A percentile compares a stretch with the other conserved stretches of the same genome.
phyloP scores from a whole-genome alignment of 2,797 vertebrate species.

The Smutsia gigantea region DNA sequence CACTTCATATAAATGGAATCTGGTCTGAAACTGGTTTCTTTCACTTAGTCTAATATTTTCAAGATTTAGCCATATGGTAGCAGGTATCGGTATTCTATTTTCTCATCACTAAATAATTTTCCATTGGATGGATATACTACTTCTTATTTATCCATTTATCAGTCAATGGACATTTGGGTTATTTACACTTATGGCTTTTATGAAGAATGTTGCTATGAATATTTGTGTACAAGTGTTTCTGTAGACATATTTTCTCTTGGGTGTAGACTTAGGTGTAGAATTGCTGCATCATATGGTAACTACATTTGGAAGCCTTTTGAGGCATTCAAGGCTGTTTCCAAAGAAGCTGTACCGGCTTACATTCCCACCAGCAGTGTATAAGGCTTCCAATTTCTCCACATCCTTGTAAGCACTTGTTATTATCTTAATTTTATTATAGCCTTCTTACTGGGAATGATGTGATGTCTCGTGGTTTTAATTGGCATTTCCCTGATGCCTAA shows the following conservation, averaged over 20 bases:
- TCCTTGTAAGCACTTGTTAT: background rate
- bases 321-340: background rate
- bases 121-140: background rate
- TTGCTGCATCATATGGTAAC: background rate
- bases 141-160: background rate
- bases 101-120: background rate
- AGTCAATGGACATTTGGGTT: background rate
- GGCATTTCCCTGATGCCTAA: background rate
- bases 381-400: background rate
- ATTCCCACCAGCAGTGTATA: background rate
- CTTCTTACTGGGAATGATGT: background rate
- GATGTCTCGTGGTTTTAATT: background rate
- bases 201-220: background rate
- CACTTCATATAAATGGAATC: background rate
- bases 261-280: background rate
- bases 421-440: background rate
- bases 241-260: background rate
- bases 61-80: background rate
- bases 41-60: background rate
- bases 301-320: background rate
- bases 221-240: background rate
- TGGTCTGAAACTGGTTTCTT: background rate
- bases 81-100: background rate
- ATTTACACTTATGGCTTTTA: background rate
- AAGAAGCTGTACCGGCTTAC: background rate